Base-by-base conservation (phyloP, 2,888 invertebrate species). In the Synanthedon vespiformis region DNA sequence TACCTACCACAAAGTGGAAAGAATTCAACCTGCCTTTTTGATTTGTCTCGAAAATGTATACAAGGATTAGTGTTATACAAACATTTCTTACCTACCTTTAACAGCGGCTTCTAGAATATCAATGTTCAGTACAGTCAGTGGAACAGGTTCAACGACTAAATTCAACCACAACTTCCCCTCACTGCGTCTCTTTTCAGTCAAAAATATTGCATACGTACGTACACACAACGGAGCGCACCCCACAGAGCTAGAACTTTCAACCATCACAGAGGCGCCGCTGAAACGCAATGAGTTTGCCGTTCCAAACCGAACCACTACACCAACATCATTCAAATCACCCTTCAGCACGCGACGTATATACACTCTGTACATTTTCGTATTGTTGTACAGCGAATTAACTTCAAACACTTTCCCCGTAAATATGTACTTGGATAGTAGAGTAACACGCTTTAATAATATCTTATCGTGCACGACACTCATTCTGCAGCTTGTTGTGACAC, bases 331-430 rank as follows among this genome's bases (percentile, higher is more conserved):
- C 62, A 85, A 68, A 72, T 84, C 82, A 58, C 84, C 84, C 60
- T 84, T 86, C 52, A 86, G 63, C 57, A 84, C 78, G 48, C 84
- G 70, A 40, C 80, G 76, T 57, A 86, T 79, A 61, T 75, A 80
- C 63, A 86, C 85, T 74, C 70, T 78, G 59, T 80, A 85, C 56
- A 74, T 63, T 60, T 65, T 64, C 10, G 70, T 70, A 53, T 67
- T 67, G 61, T 74, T 72, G 54, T 55, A 61, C 14, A 62, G 58
- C n/a, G 64, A 62, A 54, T 68, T 71, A 34, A 77, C 74, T 64
- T 71, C 65, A 55, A 68, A 74, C 59, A 86, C 77, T 77, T 77
- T 82, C 1, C 84, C 84, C 12, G 77, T 82, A 56, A 86, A 84
- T 65, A 86, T 73, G 57, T 82, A 86, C 60, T 80, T 79, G 5